phyloP scores from a whole-genome alignment of 2,888 invertebrate species.

The Adineta ricciae region DNA sequence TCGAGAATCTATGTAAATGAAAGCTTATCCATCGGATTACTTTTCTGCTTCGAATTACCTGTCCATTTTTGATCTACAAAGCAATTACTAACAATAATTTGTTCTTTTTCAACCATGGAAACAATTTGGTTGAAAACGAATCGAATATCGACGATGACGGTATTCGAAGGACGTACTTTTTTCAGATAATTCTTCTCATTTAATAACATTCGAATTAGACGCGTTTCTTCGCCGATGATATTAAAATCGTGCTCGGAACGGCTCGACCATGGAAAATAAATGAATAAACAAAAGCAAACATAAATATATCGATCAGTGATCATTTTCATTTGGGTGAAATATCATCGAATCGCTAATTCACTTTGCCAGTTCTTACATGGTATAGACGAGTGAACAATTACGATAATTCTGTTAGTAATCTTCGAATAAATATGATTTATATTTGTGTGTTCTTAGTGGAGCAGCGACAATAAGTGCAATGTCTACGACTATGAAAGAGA shows the following conservation, averaged over 20 bases:
- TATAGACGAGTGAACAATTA: background rate
- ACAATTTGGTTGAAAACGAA: slow-evolving; percentile 32
- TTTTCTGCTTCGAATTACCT: background rate
- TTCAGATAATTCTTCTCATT: slow-evolving; percentile 17
- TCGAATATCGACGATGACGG: background rate
- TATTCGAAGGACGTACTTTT: background rate
- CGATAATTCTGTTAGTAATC: background rate
- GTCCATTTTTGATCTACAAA: slow-evolving; percentile 34
- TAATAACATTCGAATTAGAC: background rate
- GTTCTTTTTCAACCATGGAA: slow-evolving; percentile 33
- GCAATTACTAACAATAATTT: slow-evolving; percentile 33
- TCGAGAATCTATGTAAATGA: background rate
- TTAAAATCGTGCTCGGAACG: background rate
- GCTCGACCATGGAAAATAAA: background rate
- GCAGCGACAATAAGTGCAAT: background rate
- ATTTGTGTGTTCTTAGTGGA: background rate
- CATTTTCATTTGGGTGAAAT: background rate
- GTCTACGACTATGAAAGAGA: background rate
- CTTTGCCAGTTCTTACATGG: background rate
- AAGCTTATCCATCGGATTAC: no score
- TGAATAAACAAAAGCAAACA: background rate
- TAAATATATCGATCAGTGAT: background rate
- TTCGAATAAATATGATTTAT: background rate
- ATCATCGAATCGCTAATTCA: no score
- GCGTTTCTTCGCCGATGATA: background rate